Percentiles rank a stretch among this genome's conserved stretches.
Evolutionary conservation across 2,797 vertebrate species (phyloP).

Genomic region (Masticophis lateralis): DNA sequence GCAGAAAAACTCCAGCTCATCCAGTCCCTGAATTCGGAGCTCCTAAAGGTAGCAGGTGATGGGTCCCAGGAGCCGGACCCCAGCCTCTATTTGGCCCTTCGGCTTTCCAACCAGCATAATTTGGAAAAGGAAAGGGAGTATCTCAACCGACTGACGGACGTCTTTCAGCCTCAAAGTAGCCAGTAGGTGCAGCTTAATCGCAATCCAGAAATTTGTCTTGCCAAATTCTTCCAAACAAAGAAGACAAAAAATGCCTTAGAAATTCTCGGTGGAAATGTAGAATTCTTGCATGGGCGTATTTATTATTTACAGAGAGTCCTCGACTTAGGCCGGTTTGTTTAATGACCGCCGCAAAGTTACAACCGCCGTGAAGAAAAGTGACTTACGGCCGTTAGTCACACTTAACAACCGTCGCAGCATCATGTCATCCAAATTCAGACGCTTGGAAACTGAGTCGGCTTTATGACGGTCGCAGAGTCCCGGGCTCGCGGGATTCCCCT

Average conservation of each 20-base stretch:
- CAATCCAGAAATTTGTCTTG: not conserved
- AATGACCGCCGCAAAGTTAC: too few relatives aligned
- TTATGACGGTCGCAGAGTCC: too few relatives aligned
- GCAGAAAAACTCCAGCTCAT: not conserved
- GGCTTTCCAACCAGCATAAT: slow-evolving; percentile 80
- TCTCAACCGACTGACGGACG: slow-evolving; percentile 73
- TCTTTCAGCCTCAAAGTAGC: slow-evolving; percentile 72
- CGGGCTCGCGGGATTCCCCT: too few relatives aligned
- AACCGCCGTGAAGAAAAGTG: too few relatives aligned
- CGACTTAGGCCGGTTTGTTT: too few relatives aligned
- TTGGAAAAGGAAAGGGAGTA: slow-evolving; percentile 72
- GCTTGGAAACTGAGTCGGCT: too few relatives aligned
- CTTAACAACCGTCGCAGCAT: too few relatives aligned
- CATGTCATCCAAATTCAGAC: too few relatives aligned
- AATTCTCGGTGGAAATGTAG: not conserved
- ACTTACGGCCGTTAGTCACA: too few relatives aligned
- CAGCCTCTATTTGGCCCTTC: slow-evolving; percentile 84
- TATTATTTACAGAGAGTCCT: too few relatives aligned
- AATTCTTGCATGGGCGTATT: too few relatives aligned
- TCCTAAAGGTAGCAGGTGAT: slow-evolving; percentile 74
- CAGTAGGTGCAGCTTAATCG: slow-evolving; percentile 61
- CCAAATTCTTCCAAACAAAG: not conserved
- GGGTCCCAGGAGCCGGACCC: slow-evolving; percentile 76
- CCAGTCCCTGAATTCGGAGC: slow-evolving; percentile 67
- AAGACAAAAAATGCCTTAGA: not conserved